Conservation (phyloP, 1,140 invertebrate genomes). For the Drosophila trapezifrons region DNA sequence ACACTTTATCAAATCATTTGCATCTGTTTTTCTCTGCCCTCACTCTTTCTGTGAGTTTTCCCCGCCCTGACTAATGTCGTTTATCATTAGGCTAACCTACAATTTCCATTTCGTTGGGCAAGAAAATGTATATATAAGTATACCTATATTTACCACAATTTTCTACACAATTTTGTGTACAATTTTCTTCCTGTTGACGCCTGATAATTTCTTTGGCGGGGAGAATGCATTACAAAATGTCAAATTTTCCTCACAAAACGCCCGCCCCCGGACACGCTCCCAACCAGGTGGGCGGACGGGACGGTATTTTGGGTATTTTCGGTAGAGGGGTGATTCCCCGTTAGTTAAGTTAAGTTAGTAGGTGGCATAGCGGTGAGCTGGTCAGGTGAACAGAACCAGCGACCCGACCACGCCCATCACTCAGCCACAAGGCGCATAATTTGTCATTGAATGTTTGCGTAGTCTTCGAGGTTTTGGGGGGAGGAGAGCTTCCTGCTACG, state of each 20-base stretch:
- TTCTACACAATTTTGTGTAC: conserved; percentile 40
- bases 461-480: background rate
- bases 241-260: conserved; percentile 62
- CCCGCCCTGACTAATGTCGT: conserved; percentile 67
- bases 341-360: conserved; percentile 55
- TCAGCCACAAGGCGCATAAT: conserved; percentile 67
- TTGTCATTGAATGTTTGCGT: conserved; percentile 81
- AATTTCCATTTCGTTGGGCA: conserved; percentile 30
- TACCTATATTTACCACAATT: conserved; percentile 40
- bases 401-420: conserved; percentile 52
- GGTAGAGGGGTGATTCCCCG: conserved; percentile 27
- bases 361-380: conserved; percentile 65
- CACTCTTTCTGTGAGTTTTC: background rate
- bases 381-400: conserved; percentile 48
- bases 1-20: conserved; percentile 24
- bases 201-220: conserved; percentile 71
- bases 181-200: conserved; percentile 77
- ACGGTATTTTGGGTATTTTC: conserved; percentile 16
- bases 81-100: conserved; percentile 73
- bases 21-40: background rate
- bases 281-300: conserved; percentile 40
- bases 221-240: conserved; percentile 72
- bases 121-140: conserved; percentile 42
- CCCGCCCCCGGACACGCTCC: conserved; percentile 66
- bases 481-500: background rate